phyloP scores from a whole-genome alignment of 2,113 vertebrate species.

The Ptilonorhynchus violaceus region DNA sequence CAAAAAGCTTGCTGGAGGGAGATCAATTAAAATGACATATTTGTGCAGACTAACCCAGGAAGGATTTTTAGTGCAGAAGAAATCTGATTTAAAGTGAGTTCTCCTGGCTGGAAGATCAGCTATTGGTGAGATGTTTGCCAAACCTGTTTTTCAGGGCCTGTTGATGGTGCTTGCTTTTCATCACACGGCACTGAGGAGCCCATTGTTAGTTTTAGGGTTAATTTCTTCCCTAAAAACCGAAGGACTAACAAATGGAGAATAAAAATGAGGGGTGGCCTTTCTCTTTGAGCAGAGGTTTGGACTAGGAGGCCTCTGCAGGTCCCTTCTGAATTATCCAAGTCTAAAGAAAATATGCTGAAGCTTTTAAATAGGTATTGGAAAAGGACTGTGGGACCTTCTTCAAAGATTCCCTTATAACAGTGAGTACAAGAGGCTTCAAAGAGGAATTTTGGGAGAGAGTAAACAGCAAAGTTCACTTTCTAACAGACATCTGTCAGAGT shows the following conservation, averaged over 20 bases:
- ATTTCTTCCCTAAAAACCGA: not conserved
- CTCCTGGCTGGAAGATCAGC: not conserved
- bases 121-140: conserved; percentile 1
- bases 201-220: not conserved
- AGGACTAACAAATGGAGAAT: not conserved
- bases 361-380: not conserved
- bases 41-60: conserved; percentile 27
- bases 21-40: conserved; percentile 40
- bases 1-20: conserved; percentile 21
- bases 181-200: not conserved
- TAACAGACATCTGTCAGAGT: not conserved
- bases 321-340: not conserved
- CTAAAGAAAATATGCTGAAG: not conserved
- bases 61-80: conserved; percentile 40
- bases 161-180: not conserved
- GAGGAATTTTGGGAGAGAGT: not conserved
- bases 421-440: not conserved
- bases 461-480: not conserved
- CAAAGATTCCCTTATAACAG: not conserved
- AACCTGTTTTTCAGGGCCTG: not conserved
- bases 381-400: not conserved
- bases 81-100: conserved; percentile 41
- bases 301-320: not conserved
- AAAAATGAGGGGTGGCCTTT: not conserved
- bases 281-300: not conserved